Percentiles rank a stretch among this genome's conserved stretches.
These are phyloP conservation scores for Thereva unica DNA, from an alignment of 2,888 invertebrate genomes.

Conservation along the genomic window DNA sequence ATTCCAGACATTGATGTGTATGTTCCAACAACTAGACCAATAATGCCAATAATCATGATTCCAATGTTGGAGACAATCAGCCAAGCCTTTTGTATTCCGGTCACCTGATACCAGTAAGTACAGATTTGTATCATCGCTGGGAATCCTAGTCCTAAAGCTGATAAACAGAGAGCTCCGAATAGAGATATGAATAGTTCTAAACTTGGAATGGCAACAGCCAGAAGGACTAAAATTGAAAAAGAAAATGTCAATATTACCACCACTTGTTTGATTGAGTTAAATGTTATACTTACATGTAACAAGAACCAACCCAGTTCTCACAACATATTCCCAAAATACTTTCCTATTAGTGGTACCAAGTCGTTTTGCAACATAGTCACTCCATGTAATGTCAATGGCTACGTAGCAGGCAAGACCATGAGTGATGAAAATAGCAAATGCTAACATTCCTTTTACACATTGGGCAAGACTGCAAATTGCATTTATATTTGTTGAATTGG, in stretches of 20 bases:
- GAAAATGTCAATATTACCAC: background rate
- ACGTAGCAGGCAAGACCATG: constrained; percentile 95
- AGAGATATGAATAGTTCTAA: constrained; percentile 79
- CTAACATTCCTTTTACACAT: constrained; percentile 72
- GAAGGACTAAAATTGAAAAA: constrained; percentile 65
- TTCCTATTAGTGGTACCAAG: constrained; percentile 66
- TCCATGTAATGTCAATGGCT: constrained; percentile 92
- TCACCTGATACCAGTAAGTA: constrained; percentile 74
- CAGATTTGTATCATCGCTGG: constrained; percentile 87
- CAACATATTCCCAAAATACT: constrained; percentile 73
- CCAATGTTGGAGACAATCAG: constrained; percentile 66
- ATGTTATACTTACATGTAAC: constrained; percentile 76
- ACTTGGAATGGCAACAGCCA: constrained; percentile 85
- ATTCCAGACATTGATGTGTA: constrained; percentile 70
- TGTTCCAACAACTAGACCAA: constrained; percentile 72
- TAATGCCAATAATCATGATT: constrained; percentile 67
- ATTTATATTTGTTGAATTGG: background rate
- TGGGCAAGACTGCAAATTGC: constrained; percentile 67
- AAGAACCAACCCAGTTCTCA: constrained; percentile 77
- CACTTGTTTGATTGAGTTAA: background rate
- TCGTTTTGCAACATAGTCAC: constrained; percentile 68
- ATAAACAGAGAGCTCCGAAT: constrained; percentile 87
- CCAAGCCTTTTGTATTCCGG: constrained; percentile 62
- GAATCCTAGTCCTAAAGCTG: constrained; percentile 85
- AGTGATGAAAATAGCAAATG: constrained; percentile 84